phyloP scores from a whole-genome alignment of 2,113 vertebrate genomes.

The Excalfactoria chinensis region DNA sequence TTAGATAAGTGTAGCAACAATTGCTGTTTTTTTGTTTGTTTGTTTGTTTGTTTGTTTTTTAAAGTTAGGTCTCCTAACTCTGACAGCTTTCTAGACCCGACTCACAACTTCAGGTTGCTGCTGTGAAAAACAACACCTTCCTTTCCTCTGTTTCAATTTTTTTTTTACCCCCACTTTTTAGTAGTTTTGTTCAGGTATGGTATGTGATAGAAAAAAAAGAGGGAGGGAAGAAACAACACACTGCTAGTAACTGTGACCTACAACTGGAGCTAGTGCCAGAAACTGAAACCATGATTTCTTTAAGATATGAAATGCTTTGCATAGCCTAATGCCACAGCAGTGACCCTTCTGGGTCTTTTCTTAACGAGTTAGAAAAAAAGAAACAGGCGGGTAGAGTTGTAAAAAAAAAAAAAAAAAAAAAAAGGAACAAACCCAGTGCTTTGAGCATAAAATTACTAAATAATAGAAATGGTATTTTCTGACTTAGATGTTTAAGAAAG shows the following conservation, averaged over 20 bases:
- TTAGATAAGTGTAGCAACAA: background rate
- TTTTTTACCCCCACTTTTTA: background rate
- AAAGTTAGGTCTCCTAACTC: background rate
- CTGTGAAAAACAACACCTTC: conserved; percentile 69
- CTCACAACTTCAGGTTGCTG: conserved; percentile 53
- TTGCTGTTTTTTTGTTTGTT: conserved; percentile 3
- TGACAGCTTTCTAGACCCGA: background rate
- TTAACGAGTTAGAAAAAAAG: conserved; percentile 11
- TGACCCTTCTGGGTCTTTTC: conserved; percentile 43
- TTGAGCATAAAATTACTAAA: conserved; percentile 67
- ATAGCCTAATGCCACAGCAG: conserved; percentile 61
- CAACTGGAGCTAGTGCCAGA: conserved; percentile 44
- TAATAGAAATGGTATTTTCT: conserved; percentile 73
- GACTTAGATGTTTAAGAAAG: conserved; percentile 70
- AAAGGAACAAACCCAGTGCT: background rate
- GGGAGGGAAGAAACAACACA: background rate
- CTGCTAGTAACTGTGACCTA: conserved; percentile 66
- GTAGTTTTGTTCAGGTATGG: conserved; percentile 24
- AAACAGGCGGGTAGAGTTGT: fast-evolving
- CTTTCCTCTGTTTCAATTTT: conserved; percentile 62
- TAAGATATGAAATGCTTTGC: conserved; percentile 68
- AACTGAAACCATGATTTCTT: conserved; percentile 69
- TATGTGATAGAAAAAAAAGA: conserved; percentile 28
- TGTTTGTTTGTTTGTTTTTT: conserved; percentile 46
- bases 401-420: background rate